Evolutionary conservation across 2,888 invertebrate genomes (phyloP), one percentile per base, ranked within the genome.

Genomic region (Drosophila mettleri): DNA sequence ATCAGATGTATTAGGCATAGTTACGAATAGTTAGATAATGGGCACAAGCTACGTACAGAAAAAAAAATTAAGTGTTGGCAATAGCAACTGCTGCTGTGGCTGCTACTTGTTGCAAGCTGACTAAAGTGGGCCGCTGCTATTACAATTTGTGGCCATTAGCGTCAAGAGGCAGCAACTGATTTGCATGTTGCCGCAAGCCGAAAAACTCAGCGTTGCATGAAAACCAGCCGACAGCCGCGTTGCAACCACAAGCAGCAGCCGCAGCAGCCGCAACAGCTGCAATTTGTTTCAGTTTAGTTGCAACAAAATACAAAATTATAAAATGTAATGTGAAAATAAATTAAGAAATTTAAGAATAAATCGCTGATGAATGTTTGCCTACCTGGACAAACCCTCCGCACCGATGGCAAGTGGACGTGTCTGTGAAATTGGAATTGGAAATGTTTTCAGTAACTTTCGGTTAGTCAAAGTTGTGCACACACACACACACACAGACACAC

Each of bases 371-470:
- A 71, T 52, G 78, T 65, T 71, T 75, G 78, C 90, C 90, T 90
- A 92, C 92, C 92, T 92, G 77, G 92, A 91, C 79, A 92, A 86
- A 86, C 92, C 92, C 82, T 92, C 92, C 73, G 91, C 90, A 69
- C 92, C 92, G 80, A 92, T 91, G 70, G 92, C 91, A 70, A 92
- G 81, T 83, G 92, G 92, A 84, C 92, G 90, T 78, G 92, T 91
- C 92, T 92, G 87, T 67, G 89, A 81, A 77, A 80, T 66, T 83
- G 84, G 77, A 77, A 77, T 75, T 46, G 78, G 68, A 78, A 85
- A 78, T 53, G 76, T 70, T 55, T 71, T 66, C 48, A 69, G 80
- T 61, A 72, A 68, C 58, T 62, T 72, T 82, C 55, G 80, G 79
- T 88, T 86, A 86, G 84, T 86, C 80, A 84, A 83, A 72, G 61